Evolutionary conservation across 2,888 invertebrate genomes (phyloP), one percentile per base, ranked within the genome.

Genomic region (Caenorhabditis sp.): DNA sequence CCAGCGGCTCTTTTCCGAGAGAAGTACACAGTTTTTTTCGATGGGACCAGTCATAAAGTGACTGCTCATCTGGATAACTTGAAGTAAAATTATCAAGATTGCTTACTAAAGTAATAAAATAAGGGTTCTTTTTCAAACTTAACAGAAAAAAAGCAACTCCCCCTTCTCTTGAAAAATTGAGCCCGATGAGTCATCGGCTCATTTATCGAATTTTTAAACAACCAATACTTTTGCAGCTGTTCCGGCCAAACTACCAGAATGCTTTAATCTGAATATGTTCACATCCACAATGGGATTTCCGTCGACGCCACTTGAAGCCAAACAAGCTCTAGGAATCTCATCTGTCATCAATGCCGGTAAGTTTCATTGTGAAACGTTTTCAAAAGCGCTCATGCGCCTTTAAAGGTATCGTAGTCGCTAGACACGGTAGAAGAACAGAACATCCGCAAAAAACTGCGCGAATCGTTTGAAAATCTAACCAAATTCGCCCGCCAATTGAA

Each of bases 271-370:
- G 75, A 68, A 75, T 75, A 75, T 68, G 75, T 75, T 62, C 75
- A 59, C 56, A 68, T 50, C 63, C 32, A 63, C 70, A 76, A 76
- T 76, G 76, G 76, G 76, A 70, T 76, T 70, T 70, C 76, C 76
- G 56, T 76, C 76, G 53, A 76, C 76, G 41, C 76, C 76, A 46
- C 76, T 76, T 76, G 76, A 76, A 59, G 70, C 76, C 24, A 70
- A 70, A 26, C 70, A 70, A 65, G 70, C 70, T 27, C 48, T 76
- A 20, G 75, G 75, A 62, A 75, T 75, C 46, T 62, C 68, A 41
- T 70, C 75, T 22, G 59, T 41, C 4, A 70, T 70, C 22, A 75
- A 56, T 75, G 68, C 70, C 26, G 68, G 75, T 62, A 68, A n/a
- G n/a, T n/a, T n/a, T n/a, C n/a, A 58, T 15, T 65, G 11, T 27